A percentile compares a stretch with the other conserved stretches of the same genome.
phyloP scores from a whole-genome alignment of 2,888 invertebrate genomes.

The Ophioninae sp. region DNA sequence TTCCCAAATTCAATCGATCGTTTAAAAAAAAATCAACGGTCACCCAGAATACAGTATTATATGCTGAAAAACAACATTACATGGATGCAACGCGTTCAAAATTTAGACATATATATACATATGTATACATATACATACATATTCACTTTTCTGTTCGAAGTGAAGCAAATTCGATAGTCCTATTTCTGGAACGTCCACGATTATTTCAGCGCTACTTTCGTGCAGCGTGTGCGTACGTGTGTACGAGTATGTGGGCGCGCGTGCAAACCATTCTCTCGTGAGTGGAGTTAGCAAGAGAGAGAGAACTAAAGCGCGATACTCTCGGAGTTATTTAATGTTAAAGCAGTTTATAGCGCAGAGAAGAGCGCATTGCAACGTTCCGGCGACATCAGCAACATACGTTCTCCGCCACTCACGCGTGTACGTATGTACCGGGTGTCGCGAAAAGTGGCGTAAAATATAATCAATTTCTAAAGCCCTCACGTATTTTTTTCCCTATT shows the following conservation, averaged over 20 bases:
- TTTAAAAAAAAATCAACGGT: background rate
- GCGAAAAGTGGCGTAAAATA: background rate
- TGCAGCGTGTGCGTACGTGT: conserved; percentile 28
- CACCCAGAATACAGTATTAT: background rate
- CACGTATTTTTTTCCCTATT: background rate
- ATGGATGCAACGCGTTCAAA: background rate
- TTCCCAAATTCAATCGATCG: background rate
- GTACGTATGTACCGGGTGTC: background rate
- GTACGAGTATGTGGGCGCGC: conserved; percentile 14
- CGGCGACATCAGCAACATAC: conserved; percentile 51
- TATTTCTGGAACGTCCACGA: conserved; percentile 54
- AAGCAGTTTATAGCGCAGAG: conserved; percentile 57
- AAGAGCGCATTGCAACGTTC: conserved; percentile 50
- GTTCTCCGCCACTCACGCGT: conserved; percentile 1
- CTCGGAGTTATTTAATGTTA: conserved; percentile 57
- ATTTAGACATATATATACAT: background rate
- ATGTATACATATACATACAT: background rate
- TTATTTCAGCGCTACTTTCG: conserved; percentile 48
- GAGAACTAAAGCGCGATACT: conserved; percentile 47
- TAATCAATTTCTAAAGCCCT: background rate
- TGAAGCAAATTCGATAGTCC: conserved; percentile 49
- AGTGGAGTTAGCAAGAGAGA: conserved; percentile 41
- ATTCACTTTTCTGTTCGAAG: conserved; percentile 27
- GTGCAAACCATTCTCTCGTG: conserved; percentile 54
- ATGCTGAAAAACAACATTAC: background rate